Base-by-base conservation (phyloP, 1,140 invertebrate species). In the Xylocopa sonorina region DNA sequence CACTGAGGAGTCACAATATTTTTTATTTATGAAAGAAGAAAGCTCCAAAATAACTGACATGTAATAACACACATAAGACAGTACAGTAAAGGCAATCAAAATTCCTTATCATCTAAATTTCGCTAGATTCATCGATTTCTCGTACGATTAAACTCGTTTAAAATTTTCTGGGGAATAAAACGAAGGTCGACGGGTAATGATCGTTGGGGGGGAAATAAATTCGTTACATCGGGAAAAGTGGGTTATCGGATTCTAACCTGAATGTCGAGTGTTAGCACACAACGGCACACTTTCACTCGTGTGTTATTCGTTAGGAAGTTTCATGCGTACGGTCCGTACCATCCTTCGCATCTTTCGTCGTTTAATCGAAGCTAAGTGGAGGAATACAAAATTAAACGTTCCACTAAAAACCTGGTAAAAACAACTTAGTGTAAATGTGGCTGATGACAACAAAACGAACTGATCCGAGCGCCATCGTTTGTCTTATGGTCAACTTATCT, bases 211-310 rank as follows among this genome's bases (percentile, higher is more conserved):
- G 16, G 27, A 64, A 64, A 55, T 10, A 73, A 21, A 34, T 72
- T 57, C 9, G 5, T 4, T 48, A 9, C n/a, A 21, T n/a, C 3
- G 4, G 10, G 63, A 53, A 87, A 91, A 90, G 86, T 91, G 82
- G 88, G 88, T 89, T 90, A 89, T 81, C 53, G 57, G 34, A 84
- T 83, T 82, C 88, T 91, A 91, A 91, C 90, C 90, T 91, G 63
- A 87, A 83, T 86, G 68, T 80, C 34, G 57, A 80, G 48, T 38
- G 53, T 83, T 48, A 75, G 46, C 43, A 58, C 43, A 50, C 55
- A 68, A 55, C 41, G 58, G 62, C 66, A 78, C n/a, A 82, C 75
- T 63, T 50, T 64, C 43, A 72, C 27, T 62, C 64, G 18, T 48
- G 18, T 48, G 57, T 62, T 55, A 63, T 63, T 62, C 60, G 58